These are phyloP conservation scores for Leptodirus hochenwartii DNA, from an alignment of 2,888 invertebrate species.

Conservation along the genomic window DNA sequence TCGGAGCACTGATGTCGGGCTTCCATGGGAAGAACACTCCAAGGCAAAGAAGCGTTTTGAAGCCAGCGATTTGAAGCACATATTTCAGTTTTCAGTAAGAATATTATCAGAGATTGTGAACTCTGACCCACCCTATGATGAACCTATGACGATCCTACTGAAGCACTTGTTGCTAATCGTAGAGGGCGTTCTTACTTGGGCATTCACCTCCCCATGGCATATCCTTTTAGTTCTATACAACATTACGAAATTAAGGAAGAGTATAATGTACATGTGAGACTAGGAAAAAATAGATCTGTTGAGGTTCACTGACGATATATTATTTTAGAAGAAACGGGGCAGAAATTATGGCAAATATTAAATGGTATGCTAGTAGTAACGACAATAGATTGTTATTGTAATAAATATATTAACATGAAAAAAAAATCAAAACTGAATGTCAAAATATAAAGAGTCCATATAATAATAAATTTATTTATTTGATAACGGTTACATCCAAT, in stretches of 20 bases:
- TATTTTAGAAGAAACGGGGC: too few species aligned
- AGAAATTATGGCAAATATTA: too few species aligned
- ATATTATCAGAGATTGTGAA: slow-evolving; percentile 40
- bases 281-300: too few species aligned
- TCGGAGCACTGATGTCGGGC: slow-evolving; percentile 69
- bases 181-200: slow-evolving; percentile 67
- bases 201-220: slow-evolving; percentile 44
- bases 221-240: slow-evolving; percentile 18
- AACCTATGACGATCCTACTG: slow-evolving; percentile 38
- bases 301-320: too few species aligned
- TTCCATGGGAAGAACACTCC: slow-evolving; percentile 78
- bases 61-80: slow-evolving; percentile 55
- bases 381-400: too few species aligned
- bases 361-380: too few species aligned
- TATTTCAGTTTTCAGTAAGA: slow-evolving; percentile 55
- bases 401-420: too few species aligned
- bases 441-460: too few species aligned
- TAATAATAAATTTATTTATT: too few species aligned
- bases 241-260: slow-evolving; percentile 11
- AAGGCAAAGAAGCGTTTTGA: slow-evolving; percentile 74
- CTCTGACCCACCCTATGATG: slow-evolving; percentile 27
- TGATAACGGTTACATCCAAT: too few species aligned
- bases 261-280: slow-evolving; percentile 7
- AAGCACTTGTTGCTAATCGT: slow-evolving; percentile 57
- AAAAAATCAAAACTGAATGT: too few species aligned